Evolutionary conservation across 2,888 invertebrate species (phyloP).

Genomic region (Stenodera caucasica): DNA sequence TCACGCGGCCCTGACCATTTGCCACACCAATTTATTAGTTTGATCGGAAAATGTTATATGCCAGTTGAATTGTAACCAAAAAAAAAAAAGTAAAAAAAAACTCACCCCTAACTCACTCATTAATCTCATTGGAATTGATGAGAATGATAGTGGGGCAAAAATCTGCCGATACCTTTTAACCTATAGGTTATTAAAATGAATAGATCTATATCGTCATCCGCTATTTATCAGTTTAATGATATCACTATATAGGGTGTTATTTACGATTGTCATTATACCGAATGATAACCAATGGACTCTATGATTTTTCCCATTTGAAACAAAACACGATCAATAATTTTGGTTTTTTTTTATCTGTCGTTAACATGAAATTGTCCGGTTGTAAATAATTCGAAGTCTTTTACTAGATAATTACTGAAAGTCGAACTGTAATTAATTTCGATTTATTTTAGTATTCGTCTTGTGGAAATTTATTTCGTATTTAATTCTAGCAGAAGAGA

Average conservation of each 20-base stretch:
- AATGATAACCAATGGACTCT: not conserved
- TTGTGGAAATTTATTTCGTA: too few species aligned
- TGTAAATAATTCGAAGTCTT: not conserved
- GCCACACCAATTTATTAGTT: conserved; percentile 48
- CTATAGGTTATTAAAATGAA: conserved; percentile 6
- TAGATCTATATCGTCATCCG: not conserved
- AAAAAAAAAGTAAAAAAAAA: not conserved
- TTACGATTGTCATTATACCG: not conserved
- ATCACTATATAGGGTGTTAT: not conserved
- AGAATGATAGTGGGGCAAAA: not conserved
- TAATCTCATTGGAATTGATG: conserved; percentile 9
- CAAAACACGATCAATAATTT: not conserved
- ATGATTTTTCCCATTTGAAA: not conserved
- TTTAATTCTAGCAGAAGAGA: too few species aligned
- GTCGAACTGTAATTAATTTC: not conserved
- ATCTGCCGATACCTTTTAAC: not conserved
- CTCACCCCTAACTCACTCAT: conserved; percentile 12
- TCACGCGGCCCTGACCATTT: conserved; percentile 51
- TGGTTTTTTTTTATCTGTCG: not conserved
- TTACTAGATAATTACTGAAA: not conserved
- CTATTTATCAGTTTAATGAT: conserved; percentile 1
- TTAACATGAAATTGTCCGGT: not conserved
- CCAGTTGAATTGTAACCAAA: not conserved
- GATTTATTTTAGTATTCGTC: not conserved
- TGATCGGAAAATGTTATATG: conserved; percentile 20